These are phyloP conservation scores for Vespertilio murinus DNA, from an alignment of 2,797 vertebrate genomes.

Conservation along the genomic window DNA sequence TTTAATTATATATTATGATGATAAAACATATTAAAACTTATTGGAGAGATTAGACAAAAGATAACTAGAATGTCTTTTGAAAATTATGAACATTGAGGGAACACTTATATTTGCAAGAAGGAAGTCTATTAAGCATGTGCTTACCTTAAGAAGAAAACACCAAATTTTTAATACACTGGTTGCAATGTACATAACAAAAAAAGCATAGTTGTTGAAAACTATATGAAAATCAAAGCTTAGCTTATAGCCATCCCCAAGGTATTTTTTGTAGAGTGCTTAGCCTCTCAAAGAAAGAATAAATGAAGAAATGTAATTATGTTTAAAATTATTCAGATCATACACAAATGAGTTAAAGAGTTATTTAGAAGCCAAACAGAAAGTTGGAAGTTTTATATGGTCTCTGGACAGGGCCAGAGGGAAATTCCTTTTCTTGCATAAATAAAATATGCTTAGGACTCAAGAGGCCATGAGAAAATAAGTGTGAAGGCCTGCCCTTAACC, in stretches of 20 bases:
- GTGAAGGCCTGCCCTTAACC: rapidly evolving
- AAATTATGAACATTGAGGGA: neutral
- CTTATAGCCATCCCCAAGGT: neutral
- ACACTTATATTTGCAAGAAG: neutral
- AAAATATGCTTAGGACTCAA: neutral
- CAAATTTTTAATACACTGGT: neutral
- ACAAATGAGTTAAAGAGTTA: neutral
- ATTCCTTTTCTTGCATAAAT: conserved; percentile 7
- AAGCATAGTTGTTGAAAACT: neutral
- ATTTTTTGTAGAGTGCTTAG: neutral
- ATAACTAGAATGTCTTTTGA: neutral
- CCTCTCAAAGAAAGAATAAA: neutral
- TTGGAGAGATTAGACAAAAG: neutral
- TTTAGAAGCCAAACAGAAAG: neutral
- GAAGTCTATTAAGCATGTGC: neutral
- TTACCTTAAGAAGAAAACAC: neutral
- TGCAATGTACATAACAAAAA: neutral
- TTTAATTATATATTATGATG: neutral
- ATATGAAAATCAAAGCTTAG: neutral
- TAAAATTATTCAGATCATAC: neutral
- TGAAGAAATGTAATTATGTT: neutral
- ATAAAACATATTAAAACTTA: neutral
- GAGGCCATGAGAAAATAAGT: neutral
- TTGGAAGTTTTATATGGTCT: neutral
- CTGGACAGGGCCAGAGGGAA: neutral